Base-by-base conservation (phyloP, 2,797 vertebrate species). In the Buceros bicornis region DNA sequence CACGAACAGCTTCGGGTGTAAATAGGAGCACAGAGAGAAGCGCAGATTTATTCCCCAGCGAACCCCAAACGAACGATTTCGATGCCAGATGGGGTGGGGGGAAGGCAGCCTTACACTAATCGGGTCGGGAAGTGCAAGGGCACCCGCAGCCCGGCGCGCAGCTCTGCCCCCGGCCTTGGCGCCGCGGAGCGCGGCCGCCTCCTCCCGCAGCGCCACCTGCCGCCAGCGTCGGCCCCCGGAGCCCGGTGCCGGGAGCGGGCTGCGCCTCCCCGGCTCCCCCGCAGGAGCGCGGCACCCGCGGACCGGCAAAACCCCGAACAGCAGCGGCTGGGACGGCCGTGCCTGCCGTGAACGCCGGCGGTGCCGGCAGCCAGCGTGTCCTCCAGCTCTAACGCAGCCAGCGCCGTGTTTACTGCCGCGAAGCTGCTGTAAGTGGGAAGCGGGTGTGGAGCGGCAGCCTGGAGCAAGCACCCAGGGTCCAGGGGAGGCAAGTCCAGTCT, bases 41-140 rank as follows among this genome's bases (percentile, higher is more conserved):
- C 11, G 16, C 19, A 8, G 37, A 26, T 72, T 58, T 64, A 42
- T 72, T 67, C 33, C 31, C 31, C 35, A 87, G 69, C 31, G 47
- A 29, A 47, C 56, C 74, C 74, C 28, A 48, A 78, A 73, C 8
- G 82, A 89, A 43, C 22, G 43, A 74, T 89, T 91, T 93, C 85
- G 66, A 70, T 93, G 93, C 18, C 70, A 91, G 95, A 84, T 87
- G 95, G 82, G 78, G 47, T 8, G 64, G 77, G 21, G 70, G 74
- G 53, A 37, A 84, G 48, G 56, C 76, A 67, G 62, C 78, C 31
- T 35, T 11, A 11, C 54, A 12, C 25, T 67, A 64, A 78, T 42
- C 57, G 65, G 71, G 45, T 80, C 22, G 72, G 50, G 29, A 72
- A 60, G 50, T 83, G 83, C 57, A 31, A 67, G 60, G 51, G 76